Evolutionary conservation across 2,113 vertebrate genomes (phyloP).

Genomic region (Bothrops jararaca): DNA sequence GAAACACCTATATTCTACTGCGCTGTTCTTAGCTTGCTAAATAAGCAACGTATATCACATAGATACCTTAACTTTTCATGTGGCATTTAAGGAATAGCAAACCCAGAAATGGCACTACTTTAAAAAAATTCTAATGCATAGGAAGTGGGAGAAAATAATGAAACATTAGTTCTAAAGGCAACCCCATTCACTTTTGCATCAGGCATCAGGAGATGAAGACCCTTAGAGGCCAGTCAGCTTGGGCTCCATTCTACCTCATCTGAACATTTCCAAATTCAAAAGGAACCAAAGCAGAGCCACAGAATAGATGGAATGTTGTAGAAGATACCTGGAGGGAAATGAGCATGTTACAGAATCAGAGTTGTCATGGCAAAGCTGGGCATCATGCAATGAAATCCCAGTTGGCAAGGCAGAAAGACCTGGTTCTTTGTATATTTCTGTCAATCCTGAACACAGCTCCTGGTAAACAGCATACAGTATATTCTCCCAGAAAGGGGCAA

Average conservation of each 20-base stretch:
- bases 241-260: background rate
- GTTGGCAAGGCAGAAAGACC: background rate
- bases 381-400: background rate
- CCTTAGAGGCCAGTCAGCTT: background rate
- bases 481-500: background rate
- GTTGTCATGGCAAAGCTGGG: background rate
- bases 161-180: background rate
- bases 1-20: background rate
- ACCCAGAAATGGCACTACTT: background rate
- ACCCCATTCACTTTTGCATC: background rate
- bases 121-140: background rate
- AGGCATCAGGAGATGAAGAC: too few relatives aligned
- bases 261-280: background rate
- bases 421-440: background rate
- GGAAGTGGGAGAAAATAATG: background rate
- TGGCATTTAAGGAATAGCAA: background rate
- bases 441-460: background rate
- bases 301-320: background rate
- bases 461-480: background rate
- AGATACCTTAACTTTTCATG: background rate
- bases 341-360: background rate
- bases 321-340: background rate
- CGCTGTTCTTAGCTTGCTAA: background rate
- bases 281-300: background rate
- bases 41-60: background rate